Conservation (phyloP, 2,888 invertebrate species). For the Bhutanitis thaidina region DNA sequence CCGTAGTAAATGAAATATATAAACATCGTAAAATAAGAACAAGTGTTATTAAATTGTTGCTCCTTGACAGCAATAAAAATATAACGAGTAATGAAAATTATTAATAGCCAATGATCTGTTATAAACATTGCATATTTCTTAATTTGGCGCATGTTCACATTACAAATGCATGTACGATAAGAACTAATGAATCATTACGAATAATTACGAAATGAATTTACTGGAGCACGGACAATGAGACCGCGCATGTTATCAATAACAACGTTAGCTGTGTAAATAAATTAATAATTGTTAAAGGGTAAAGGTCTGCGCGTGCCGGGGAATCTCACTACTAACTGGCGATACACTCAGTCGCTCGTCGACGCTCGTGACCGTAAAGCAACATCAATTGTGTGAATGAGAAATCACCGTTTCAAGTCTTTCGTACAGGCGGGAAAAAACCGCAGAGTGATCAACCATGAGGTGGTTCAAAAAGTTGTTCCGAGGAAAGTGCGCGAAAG, state of each 20-base stretch:
- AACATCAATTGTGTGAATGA: conserved; percentile 67
- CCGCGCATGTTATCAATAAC: conserved; percentile 57
- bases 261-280: conserved; percentile 62
- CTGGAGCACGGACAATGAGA: conserved; percentile 54
- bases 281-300: conserved; percentile 64
- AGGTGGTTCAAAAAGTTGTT: conserved; percentile 84
- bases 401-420: conserved; percentile 80
- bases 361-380: conserved; percentile 32
- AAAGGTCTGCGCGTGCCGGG: conserved; percentile 72
- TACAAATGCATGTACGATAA: conserved; percentile 36
- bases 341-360: conserved; percentile 39
- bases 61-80: conserved; percentile 18
- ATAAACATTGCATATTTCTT: conserved; percentile 7
- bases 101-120: conserved; percentile 10
- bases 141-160: conserved; percentile 11
- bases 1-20: conserved; percentile 16
- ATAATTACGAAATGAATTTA: conserved; percentile 58
- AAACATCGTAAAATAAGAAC: conserved; percentile 12
- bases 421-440: conserved; percentile 82
- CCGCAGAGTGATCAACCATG: conserved; percentile 81
- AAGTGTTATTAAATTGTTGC: conserved; percentile 6
- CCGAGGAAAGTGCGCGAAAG: conserved; percentile 76
- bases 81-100: conserved; percentile 9
- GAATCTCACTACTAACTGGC: conserved; percentile 15
- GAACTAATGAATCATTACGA: conserved; percentile 36